Evolutionary conservation across 2,888 invertebrate species (phyloP).

Genomic region (Zaprionus lineosus): DNA sequence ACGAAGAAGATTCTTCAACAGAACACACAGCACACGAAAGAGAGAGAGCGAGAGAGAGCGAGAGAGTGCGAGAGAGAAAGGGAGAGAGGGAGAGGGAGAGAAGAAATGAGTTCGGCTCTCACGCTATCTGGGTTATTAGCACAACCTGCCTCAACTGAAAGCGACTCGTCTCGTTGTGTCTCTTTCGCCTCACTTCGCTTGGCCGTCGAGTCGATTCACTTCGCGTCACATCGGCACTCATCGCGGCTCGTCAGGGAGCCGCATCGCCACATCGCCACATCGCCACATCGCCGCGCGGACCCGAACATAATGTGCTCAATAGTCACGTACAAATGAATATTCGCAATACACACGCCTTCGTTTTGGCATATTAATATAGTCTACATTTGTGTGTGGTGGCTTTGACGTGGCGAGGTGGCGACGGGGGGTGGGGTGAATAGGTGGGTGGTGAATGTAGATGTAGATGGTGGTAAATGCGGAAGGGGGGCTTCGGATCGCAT

Average conservation of each 20-base stretch:
- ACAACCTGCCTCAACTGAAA: conserved; percentile 74
- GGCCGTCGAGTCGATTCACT: conserved; percentile 33
- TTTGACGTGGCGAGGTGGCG: conserved; percentile 1
- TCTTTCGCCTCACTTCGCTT: no score
- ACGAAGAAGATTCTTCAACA: no score
- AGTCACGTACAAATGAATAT: conserved; percentile 79
- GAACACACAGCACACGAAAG: no score
- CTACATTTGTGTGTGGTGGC: conserved; percentile 64
- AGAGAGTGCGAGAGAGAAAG: conserved; percentile 8
- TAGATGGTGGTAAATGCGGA: no score
- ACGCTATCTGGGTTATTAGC: conserved; percentile 75
- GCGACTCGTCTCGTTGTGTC: neutral
- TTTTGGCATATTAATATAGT: conserved; percentile 76
- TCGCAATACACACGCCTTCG: conserved; percentile 70
- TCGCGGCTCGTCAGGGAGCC: conserved; percentile 10
- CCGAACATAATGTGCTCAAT: conserved; percentile 72
- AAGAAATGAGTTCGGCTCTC: conserved; percentile 45
- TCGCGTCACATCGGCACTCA: conserved; percentile 12
- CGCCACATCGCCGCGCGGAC: conserved; percentile 15
- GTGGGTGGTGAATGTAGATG: neutral
- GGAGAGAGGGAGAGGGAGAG: conserved; percentile 9
- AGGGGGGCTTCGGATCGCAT: conserved; percentile 44
- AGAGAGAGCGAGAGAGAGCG: neutral
- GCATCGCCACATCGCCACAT: neutral
- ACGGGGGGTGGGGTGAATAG: neutral